Evolutionary conservation across 2,888 invertebrate species (phyloP).

Genomic region (Cephalotes varians): DNA sequence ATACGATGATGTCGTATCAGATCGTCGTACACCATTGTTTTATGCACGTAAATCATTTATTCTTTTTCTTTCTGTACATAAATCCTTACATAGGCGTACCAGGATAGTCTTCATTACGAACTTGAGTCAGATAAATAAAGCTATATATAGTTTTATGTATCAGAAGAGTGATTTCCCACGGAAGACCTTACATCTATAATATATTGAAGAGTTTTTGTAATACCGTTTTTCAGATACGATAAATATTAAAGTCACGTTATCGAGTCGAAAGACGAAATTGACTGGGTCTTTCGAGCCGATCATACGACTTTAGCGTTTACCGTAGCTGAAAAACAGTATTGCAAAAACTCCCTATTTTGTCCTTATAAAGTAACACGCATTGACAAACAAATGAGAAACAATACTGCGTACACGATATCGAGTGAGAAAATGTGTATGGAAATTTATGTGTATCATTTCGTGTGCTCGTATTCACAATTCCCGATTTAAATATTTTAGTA

Average conservation of each 20-base stretch:
- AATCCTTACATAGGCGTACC: slow-evolving; percentile 25
- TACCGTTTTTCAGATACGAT: too few relatives aligned
- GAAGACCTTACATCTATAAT: slow-evolving; percentile 42
- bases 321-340: too few relatives aligned
- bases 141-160: slow-evolving; percentile 53
- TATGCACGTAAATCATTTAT: slow-evolving; percentile 5
- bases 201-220: too few relatives aligned
- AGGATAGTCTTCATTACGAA: slow-evolving; percentile 50
- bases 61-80: slow-evolving; percentile 13
- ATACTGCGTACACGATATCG: background rate
- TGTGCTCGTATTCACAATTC: slow-evolving; percentile 17
- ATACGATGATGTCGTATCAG: too few relatives aligned
- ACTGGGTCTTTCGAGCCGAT: too few relatives aligned
- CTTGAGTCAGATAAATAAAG: slow-evolving; percentile 58
- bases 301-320: too few relatives aligned
- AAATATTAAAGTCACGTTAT: too few relatives aligned
- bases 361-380: slow-evolving; percentile 40
- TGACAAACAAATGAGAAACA: slow-evolving; percentile 18
- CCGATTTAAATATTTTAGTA: slow-evolving; percentile 33
- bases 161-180: slow-evolving; percentile 51
- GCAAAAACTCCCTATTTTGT: too few relatives aligned
- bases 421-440: background rate
- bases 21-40: slow-evolving; percentile 11
- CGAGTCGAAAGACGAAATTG: too few relatives aligned
- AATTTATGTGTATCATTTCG: slow-evolving; percentile 19